phyloP scores from a whole-genome alignment of 2,113 vertebrate species.

The Aspiorhynchus laticeps region DNA sequence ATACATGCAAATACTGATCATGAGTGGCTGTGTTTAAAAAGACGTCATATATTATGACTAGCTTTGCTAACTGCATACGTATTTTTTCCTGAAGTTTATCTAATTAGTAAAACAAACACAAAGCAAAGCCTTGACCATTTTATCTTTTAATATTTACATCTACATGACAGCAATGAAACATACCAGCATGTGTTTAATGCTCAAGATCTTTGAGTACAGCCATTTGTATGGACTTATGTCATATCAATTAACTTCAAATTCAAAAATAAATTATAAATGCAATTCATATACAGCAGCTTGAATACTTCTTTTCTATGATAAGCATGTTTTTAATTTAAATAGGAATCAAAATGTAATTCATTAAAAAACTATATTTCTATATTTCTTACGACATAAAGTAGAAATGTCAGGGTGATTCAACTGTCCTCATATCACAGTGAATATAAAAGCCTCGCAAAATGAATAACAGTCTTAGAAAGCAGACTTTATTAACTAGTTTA shows the following conservation, averaged over 20 bases:
- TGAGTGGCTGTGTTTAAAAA: conserved; percentile 10
- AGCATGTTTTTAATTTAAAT: background rate
- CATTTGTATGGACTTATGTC: background rate
- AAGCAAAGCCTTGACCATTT: conserved; percentile 8
- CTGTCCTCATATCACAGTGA: background rate
- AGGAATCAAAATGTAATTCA: background rate
- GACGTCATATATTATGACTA: background rate
- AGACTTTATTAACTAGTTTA: background rate
- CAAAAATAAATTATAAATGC: background rate
- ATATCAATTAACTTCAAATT: background rate
- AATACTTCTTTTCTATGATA: background rate
- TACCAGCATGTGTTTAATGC: background rate
- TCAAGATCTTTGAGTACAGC: background rate
- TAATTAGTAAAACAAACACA: background rate
- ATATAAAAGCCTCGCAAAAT: background rate
- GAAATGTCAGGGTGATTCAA: background rate
- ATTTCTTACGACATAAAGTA: background rate
- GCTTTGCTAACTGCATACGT: background rate
- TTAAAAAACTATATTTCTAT: background rate
- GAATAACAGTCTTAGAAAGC: background rate
- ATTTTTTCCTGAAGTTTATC: background rate
- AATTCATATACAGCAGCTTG: background rate
- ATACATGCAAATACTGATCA: background rate
- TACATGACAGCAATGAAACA: conserved; percentile 11
- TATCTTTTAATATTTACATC: background rate